phyloP scores from a whole-genome alignment of 2,888 invertebrate genomes.

The Eudiplozoon nipponicum region DNA sequence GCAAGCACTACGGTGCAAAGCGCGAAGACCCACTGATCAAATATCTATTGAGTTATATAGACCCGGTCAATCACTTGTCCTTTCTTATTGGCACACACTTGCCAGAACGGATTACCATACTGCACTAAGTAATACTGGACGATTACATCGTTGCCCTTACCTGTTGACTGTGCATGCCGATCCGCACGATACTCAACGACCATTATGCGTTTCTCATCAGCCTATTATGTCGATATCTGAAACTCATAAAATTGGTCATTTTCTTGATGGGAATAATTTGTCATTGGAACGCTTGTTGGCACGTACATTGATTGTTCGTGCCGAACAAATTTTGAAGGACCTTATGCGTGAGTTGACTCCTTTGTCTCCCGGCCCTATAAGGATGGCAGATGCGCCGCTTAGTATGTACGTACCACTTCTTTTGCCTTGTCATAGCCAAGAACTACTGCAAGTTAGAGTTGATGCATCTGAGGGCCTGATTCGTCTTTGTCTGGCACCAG shows the following conservation, averaged over 20 bases:
- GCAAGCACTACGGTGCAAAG: constrained; percentile 23
- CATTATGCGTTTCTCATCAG: constrained; percentile 33
- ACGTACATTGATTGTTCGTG: not conserved
- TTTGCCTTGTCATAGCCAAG: too few relatives aligned
- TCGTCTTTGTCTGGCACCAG: too few relatives aligned
- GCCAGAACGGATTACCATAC: constrained; percentile 6
- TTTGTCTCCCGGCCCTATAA: not conserved
- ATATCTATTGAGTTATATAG: constrained; percentile 42
- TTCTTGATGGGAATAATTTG: not conserved
- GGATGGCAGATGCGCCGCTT: not conserved
- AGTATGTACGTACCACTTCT: not conserved
- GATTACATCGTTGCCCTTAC: constrained; percentile 29
- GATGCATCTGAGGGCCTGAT: too few relatives aligned
- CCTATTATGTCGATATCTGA: constrained; percentile 25
- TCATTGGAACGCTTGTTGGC: not conserved
- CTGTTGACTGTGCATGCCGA: constrained; percentile 58
- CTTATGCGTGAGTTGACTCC: not conserved
- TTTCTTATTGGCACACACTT: constrained; percentile 63
- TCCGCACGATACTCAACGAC: constrained; percentile 42
- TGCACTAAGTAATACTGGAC: not conserved
- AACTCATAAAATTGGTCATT: not conserved
- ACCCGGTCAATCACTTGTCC: constrained; percentile 50
- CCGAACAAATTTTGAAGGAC: not conserved
- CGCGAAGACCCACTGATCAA: not conserved
- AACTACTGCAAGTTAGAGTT: too few relatives aligned